Base-by-base conservation (phyloP, 1,140 invertebrate species). In the Calycopis cecrops region DNA sequence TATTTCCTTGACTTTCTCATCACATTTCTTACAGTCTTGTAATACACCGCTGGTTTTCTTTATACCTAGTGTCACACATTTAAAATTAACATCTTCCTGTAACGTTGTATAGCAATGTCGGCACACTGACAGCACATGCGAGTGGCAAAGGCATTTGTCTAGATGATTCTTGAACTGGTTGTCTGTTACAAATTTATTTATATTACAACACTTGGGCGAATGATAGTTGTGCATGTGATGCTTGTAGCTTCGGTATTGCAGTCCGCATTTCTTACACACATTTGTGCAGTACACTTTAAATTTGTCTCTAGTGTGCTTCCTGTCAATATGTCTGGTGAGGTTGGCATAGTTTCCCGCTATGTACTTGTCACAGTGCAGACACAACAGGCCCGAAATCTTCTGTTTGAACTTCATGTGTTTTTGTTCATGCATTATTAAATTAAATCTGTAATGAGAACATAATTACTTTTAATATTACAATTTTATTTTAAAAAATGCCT, bases 301-400 rank as follows among this genome's bases (percentile, higher is more conserved):
- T 9, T 37, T 53, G 7, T 17, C 11, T 8, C 52, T 37, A 0
- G 44, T 34, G 9, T 64, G 59, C 11, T 58, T 33, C 8, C 44
- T 35, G 4, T 18, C 44, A 8, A 60, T 49, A 18, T 69, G 67
- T 0, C 28, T 47, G 3, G 42, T 17, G 2, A 64, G 16, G 12
- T 54, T 18, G 4, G 35, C 9, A 11, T 42, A 28, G 37, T 51
- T 47, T 7, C 66, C 60, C 9, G 58, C 60, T 2, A 69, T 69
- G 33, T 59, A 69, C 49, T 49, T 63, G 18, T 72, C 67, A 47
- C 69, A 72, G 8, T 59, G 38, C 8, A 40, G n/a, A 35, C 67
- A 68, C 8, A 71, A 10, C 1, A 55, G 7, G 0, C 59, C 59
- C 12, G 48, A 14, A 9, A 12, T 51, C 35, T 9, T 52, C 10